Evolutionary conservation across 2,888 invertebrate genomes (phyloP).

Genomic region (Drosophila glabriapex): DNA sequence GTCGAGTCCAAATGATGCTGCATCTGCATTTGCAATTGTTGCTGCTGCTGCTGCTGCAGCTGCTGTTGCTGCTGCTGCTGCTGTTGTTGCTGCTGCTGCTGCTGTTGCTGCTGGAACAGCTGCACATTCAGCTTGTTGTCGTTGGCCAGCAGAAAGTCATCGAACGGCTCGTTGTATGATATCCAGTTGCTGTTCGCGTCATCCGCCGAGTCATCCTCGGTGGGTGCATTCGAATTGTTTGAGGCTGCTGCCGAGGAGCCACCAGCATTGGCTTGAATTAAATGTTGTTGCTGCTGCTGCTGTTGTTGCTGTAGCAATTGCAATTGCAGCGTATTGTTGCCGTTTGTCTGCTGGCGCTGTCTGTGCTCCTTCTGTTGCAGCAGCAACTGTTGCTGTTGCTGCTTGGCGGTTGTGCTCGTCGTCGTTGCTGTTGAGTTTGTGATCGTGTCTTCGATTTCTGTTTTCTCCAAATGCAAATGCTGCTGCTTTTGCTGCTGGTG

Average conservation of each 20-base stretch:
- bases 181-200: constrained; percentile 80
- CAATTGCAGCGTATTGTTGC: constrained; percentile 61
- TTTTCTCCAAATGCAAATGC: constrained; percentile 58
- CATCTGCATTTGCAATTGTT: constrained; percentile 37
- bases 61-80: constrained; percentile 25
- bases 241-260: constrained; percentile 48
- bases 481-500: constrained; percentile 8
- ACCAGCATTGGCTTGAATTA: constrained; percentile 34
- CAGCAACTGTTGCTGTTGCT: constrained; percentile 50
- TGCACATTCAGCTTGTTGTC: constrained; percentile 50
- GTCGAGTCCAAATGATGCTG: constrained; percentile 72
- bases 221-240: constrained; percentile 73
- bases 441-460: constrained; percentile 75
- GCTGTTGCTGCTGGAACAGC: constrained; percentile 19
- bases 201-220: constrained; percentile 81
- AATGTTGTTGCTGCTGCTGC: constrained; percentile 47
- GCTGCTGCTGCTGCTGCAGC: constrained; percentile 39
- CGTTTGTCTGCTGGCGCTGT: constrained; percentile 58
- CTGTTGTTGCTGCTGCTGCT: constrained; percentile 28
- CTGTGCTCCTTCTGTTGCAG: constrained; percentile 46
- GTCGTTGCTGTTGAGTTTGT: constrained; percentile 78
- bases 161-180: constrained; percentile 79
- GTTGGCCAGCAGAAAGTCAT: constrained; percentile 51
- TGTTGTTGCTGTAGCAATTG: constrained; percentile 51
- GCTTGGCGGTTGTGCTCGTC: constrained; percentile 58